phyloP scores from a whole-genome alignment of 2,888 invertebrate species.

The Rapana venosa region DNA sequence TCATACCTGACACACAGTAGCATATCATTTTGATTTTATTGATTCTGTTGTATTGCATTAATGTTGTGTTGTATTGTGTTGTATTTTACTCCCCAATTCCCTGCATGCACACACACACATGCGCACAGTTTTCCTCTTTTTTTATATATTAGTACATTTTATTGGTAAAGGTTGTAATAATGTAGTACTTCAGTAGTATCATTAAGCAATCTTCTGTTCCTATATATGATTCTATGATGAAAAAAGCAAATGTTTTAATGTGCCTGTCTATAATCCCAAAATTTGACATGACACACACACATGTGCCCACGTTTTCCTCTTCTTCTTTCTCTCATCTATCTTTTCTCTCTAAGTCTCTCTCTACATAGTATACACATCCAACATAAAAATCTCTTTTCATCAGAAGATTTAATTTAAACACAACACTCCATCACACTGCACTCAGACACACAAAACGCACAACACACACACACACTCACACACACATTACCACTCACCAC shows the following conservation, averaged over 20 bases:
- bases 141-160: no score
- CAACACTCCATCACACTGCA: neutral
- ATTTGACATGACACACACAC: no score
- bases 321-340: neutral
- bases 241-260: no score
- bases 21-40: neutral
- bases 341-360: neutral
- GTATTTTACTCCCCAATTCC: neutral
- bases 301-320: neutral
- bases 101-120: no score
- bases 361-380: neutral
- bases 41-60: no score
- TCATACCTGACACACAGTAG: neutral
- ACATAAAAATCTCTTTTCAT: neutral
- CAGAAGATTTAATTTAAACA: neutral
- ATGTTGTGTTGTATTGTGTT: neutral
- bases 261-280: no score
- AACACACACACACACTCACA: neutral
- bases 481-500: constrained; percentile 16
- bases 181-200: no score
- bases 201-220: neutral
- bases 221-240: no score
- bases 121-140: neutral
- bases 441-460: neutral
- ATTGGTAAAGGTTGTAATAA: no score